A percentile compares a stretch with the other conserved stretches of the same genome.
Conservation (phyloP, 2,113 vertebrate species). For the Sturnus vulgaris region DNA sequence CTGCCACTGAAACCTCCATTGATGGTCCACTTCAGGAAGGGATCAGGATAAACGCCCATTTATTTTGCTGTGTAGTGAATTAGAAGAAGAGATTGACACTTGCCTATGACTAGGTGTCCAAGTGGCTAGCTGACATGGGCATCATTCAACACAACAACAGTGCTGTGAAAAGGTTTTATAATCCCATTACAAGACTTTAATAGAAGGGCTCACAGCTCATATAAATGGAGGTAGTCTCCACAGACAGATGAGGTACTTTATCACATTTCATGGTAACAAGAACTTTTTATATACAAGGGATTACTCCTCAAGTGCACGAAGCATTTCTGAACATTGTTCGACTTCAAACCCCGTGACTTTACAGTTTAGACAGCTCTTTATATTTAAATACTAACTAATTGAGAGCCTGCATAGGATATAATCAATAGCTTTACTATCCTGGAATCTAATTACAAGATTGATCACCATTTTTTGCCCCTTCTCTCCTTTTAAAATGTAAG, state of each 20-base stretch:
- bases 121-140: neutral
- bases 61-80: neutral
- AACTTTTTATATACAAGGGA: neutral
- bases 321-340: neutral
- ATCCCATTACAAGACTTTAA: neutral
- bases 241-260: neutral
- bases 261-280: neutral
- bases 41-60: neutral
- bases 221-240: neutral
- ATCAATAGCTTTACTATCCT: conserved; percentile 1
- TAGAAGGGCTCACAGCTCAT: neutral
- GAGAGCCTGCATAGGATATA: neutral
- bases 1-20: neutral
- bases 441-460: neutral
- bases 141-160: neutral
- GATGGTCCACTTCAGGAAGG: neutral
- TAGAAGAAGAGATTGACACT: neutral
- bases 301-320: neutral
- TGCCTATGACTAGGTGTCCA: neutral
- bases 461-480: neutral
- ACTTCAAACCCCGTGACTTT: neutral
- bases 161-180: neutral
- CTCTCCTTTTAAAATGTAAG: neutral
- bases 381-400: neutral
- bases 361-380: neutral